Base-by-base conservation (phyloP, 2,888 invertebrate species). In the Ophion obscuratus region DNA sequence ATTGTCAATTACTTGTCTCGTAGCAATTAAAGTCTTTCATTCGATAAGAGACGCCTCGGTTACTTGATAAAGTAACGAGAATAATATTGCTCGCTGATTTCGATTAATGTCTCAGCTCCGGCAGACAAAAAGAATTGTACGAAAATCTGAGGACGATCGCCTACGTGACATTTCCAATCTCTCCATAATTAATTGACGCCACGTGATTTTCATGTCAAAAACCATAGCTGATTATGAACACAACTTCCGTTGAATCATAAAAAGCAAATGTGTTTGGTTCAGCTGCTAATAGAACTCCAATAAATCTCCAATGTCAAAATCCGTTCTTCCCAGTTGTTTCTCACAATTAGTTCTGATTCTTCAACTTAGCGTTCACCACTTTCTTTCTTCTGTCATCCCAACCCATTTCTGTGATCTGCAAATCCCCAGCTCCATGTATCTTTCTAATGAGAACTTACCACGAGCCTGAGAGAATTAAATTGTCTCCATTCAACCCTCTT, bases 11-110 rank as follows among this genome's bases (percentile, higher is more conserved):
- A 76, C 20, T 27, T 53, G 80, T 80, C 73, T 73, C 67, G 76
- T 76, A 74, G 71, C 73, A 76, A 73, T 83, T 86, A 82, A 86
- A 87, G 67, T 76, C 85, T 62, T 83, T 83, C 40, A 80, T 77
- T 81, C 76, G 76, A 76, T 76, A 68, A 77, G 57, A 82, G 66
- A 71, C 73, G 84, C 83, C 86, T 86, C 86, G 83, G 86, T 85
- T 77, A 73, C 73, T 80, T 62, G 73, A 83, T 77, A 64, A 76
- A 85, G 40, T 11, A 73, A 68, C 66, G 77, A 27, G 67, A 77
- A 80, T 80, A 73, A 76, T 67, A 76, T 80, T 85, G 80, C 73
- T 67, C 71, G 68, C 80, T 20, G 67, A 68, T 77, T 73, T 62
- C 85, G 76, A 80, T 64, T 31, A 67, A 71, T n/a, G 20, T 67